Evolutionary conservation across 1,140 invertebrate species (phyloP).

Genomic region (Hylaeus anthracinus): DNA sequence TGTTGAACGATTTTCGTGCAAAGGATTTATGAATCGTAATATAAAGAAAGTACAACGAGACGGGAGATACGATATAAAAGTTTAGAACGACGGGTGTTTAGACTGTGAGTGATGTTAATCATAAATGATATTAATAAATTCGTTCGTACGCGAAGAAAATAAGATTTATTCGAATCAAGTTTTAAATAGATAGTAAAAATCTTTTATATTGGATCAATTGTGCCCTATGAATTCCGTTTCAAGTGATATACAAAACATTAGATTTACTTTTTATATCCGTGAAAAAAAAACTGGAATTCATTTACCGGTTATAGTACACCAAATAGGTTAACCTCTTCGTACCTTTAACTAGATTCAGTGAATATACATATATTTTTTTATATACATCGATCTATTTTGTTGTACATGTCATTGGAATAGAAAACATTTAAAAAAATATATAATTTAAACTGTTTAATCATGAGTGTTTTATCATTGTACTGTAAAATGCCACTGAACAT

Average conservation of each 20-base stretch:
- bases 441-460: no score
- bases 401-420: no score
- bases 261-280: neutral
- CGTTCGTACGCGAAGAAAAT: neutral
- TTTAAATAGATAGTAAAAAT: no score
- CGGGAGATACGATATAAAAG: neutral
- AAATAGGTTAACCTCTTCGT: slow-evolving; percentile 10
- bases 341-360: no score
- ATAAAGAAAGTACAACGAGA: neutral
- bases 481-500: no score
- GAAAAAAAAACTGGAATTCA: neutral
- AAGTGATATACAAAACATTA: neutral
- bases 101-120: slow-evolving; percentile 41
- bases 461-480: no score
- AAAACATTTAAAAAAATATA: no score
- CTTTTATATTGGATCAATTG: neutral
- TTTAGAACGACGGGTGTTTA: slow-evolving; percentile 15
- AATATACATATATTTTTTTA: no score
- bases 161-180: neutral
- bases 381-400: no score
- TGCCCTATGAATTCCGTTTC: neutral
- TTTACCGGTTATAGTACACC: neutral
- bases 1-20: slow-evolving; percentile 18
- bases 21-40: slow-evolving; percentile 8
- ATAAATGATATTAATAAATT: neutral